Conservation (phyloP, 2,797 vertebrate genomes). For the Hydrophis major region DNA sequence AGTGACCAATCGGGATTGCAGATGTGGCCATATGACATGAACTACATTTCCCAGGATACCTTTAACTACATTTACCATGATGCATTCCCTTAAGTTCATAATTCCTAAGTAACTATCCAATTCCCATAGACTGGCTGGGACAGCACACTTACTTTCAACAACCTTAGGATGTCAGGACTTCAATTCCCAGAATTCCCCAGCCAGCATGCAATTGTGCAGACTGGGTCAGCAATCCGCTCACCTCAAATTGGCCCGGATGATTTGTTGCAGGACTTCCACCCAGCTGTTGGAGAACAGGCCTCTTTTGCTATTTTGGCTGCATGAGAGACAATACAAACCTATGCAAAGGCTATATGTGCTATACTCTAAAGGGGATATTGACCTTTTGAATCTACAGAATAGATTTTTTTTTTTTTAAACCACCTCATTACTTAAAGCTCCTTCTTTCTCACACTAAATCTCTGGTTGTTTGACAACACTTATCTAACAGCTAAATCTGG, state of each 20-base stretch:
- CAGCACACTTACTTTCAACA: neutral
- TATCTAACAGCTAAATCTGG: neutral
- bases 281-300: neutral
- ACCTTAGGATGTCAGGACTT: neutral
- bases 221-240: neutral
- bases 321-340: neutral
- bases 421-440: neutral
- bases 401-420: neutral
- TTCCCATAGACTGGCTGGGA: too few relatives aligned
- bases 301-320: neutral
- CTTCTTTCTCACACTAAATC: neutral
- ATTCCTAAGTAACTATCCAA: too few relatives aligned
- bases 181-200: neutral
- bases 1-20: too few relatives aligned
- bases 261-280: neutral
- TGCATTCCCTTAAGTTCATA: too few relatives aligned
- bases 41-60: too few relatives aligned
- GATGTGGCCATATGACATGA: too few relatives aligned
- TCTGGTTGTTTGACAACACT: neutral
- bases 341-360: neutral
- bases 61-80: too few relatives aligned
- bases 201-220: neutral
- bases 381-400: neutral
- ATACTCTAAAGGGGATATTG: neutral
- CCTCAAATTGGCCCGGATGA: neutral